Conservation (phyloP, 2,113 vertebrate genomes). For the Arenaria interpres region DNA sequence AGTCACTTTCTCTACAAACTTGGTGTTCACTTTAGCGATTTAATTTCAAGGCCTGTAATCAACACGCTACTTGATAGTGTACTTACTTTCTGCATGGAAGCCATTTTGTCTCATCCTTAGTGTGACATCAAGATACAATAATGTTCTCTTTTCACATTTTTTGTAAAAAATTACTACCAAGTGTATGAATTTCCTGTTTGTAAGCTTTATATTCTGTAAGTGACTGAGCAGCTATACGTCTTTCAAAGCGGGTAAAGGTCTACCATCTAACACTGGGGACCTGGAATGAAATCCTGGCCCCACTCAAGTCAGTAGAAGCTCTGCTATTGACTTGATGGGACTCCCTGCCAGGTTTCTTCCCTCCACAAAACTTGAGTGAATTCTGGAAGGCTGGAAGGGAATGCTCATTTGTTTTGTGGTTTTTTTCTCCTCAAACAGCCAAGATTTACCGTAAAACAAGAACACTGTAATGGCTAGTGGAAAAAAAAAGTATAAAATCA, state of each 20-base stretch:
- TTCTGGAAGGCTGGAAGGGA: conserved; percentile 4
- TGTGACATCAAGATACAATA: neutral
- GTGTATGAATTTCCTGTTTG: neutral
- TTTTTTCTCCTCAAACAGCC: neutral
- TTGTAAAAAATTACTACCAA: neutral
- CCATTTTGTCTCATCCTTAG: neutral
- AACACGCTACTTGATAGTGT: neutral
- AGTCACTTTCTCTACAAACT: neutral
- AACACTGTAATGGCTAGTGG: conserved; percentile 36
- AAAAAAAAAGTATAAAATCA: conserved; percentile 48
- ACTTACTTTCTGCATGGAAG: neutral
- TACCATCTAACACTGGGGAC: neutral
- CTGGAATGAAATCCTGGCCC: neutral
- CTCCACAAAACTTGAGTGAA: neutral
- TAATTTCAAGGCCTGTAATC: neutral
- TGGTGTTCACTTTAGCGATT: neutral
- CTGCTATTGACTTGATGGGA: neutral
- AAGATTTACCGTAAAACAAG: conserved; percentile 27
- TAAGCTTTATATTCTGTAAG: neutral
- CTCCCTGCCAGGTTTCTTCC: conserved; percentile 1
- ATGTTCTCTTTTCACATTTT: neutral
- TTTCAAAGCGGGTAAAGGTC: neutral
- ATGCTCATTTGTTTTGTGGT: neutral
- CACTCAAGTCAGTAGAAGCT: neutral
- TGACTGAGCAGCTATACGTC: neutral